phyloP scores from a whole-genome alignment of 2,888 invertebrate genomes.

The Chalcosyrphus nemorum region DNA sequence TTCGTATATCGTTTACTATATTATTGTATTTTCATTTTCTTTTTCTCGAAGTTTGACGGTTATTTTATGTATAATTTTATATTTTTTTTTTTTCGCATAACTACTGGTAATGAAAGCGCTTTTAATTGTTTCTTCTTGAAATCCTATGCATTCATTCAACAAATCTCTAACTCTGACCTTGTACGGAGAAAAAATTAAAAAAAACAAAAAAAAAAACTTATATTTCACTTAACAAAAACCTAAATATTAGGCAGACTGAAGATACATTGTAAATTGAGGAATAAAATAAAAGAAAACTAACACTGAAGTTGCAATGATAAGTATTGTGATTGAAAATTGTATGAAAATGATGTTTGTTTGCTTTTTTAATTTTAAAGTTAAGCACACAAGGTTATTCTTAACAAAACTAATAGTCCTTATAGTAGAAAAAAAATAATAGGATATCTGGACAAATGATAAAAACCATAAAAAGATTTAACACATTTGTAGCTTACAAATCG shows the following conservation, averaged over 20 bases:
- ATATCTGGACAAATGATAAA: slow-evolving; percentile 4
- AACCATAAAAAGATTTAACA: slow-evolving; percentile 3
- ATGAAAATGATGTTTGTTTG: slow-evolving; percentile 5
- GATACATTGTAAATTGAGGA: background rate
- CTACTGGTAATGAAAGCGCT: slow-evolving; percentile 44
- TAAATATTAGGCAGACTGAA: slow-evolving; percentile 70
- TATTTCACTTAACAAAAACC: slow-evolving; percentile 45
- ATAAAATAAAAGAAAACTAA: slow-evolving; percentile 32
- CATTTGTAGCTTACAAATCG: slow-evolving; percentile 10
- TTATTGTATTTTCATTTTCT: slow-evolving; percentile 4
- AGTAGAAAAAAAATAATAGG: background rate
- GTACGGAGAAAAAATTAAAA: slow-evolving; percentile 1
- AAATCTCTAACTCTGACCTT: slow-evolving; percentile 2
- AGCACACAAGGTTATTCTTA: background rate
- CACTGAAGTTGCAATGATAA: background rate
- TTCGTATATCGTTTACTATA: slow-evolving; percentile 24
- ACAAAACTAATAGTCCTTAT: background rate
- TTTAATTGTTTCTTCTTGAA: background rate
- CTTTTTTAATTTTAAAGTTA: background rate
- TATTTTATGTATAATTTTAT: slow-evolving; percentile 3
- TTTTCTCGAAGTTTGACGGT: slow-evolving; percentile 27
- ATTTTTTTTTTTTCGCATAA: slow-evolving; percentile 47
- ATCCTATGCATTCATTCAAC: slow-evolving; percentile 27
- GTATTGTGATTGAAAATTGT: background rate
- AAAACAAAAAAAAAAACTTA: background rate